Evolutionary conservation across 2,797 vertebrate genomes (phyloP).

Genomic region (Alouatta caraya): DNA sequence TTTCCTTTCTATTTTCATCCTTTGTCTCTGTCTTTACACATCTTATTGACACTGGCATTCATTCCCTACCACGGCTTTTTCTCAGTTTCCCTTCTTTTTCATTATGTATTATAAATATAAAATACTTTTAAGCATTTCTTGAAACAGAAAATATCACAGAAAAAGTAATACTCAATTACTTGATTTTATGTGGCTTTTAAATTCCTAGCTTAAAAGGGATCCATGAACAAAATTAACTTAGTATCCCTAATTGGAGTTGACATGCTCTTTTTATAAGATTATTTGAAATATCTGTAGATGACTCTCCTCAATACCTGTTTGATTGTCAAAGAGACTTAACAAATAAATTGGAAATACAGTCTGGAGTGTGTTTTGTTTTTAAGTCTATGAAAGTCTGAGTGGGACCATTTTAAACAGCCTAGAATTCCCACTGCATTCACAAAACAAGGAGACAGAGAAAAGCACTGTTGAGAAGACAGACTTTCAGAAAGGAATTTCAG

Average conservation of each 20-base stretch:
- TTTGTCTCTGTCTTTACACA: not conserved
- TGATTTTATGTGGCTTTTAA: not conserved
- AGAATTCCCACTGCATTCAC: not conserved
- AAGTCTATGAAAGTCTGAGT: not conserved
- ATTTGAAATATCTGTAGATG: not conserved
- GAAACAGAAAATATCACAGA: not conserved
- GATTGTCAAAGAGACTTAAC: not conserved
- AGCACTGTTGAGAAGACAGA: not conserved
- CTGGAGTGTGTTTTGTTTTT: not conserved
- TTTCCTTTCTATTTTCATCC: not conserved
- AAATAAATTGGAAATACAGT: not conserved
- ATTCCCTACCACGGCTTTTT: not conserved
- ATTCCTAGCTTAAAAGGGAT: not conserved
- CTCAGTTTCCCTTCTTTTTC: not conserved
- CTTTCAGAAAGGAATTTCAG: not conserved
- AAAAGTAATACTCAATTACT: not conserved
- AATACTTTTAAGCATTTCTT: constrained; percentile 4
- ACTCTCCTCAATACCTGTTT: not conserved
- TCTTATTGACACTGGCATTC: not conserved
- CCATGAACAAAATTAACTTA: not conserved
- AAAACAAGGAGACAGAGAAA: not conserved
- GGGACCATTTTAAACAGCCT: not conserved
- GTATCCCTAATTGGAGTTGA: not conserved
- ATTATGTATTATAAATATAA: not conserved
- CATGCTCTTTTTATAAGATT: not conserved